These are phyloP conservation scores for Lithosia quadra DNA, from an alignment of 2,888 invertebrate species.

Conservation along the genomic window DNA sequence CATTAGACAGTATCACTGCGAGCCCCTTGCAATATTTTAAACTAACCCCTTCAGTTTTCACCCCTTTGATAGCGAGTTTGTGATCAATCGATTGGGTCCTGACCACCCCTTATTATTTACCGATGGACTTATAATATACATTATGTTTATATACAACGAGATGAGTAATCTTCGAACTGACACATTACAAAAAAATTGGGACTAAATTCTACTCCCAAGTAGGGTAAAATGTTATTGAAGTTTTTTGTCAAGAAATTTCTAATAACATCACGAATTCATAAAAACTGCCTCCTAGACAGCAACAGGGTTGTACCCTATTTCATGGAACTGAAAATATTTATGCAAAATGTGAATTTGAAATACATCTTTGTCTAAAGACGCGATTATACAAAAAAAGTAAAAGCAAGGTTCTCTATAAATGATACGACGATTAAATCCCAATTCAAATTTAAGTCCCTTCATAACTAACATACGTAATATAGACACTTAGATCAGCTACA, in stretches of 20 bases:
- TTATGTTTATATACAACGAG: slow-evolving; percentile 9
- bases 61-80: slow-evolving; percentile 67
- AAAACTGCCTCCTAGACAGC: not conserved
- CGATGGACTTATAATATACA: slow-evolving; percentile 57
- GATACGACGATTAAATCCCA: not conserved
- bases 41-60: slow-evolving; percentile 72
- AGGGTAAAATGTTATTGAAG: not conserved
- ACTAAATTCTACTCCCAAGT: not conserved
- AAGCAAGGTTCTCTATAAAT: not conserved
- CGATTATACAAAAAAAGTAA: not conserved
- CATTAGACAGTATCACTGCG: slow-evolving; percentile 47
- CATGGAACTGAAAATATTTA: not conserved
- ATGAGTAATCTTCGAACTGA: not conserved
- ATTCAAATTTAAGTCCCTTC: slow-evolving; percentile 14
- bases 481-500: slow-evolving; percentile 23
- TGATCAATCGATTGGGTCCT: slow-evolving; percentile 78
- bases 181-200: not conserved
- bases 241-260: not conserved
- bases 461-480: slow-evolving; percentile 13
- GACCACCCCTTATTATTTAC: slow-evolving; percentile 81
- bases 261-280: not conserved
- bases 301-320: not conserved
- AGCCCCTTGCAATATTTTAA: slow-evolving; percentile 82
- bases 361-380: not conserved
- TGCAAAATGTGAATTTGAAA: not conserved